Evolutionary conservation across 2,113 vertebrate genomes (phyloP), one percentile per base, ranked within the genome.

Genomic region (Arothron firmamentum): DNA sequence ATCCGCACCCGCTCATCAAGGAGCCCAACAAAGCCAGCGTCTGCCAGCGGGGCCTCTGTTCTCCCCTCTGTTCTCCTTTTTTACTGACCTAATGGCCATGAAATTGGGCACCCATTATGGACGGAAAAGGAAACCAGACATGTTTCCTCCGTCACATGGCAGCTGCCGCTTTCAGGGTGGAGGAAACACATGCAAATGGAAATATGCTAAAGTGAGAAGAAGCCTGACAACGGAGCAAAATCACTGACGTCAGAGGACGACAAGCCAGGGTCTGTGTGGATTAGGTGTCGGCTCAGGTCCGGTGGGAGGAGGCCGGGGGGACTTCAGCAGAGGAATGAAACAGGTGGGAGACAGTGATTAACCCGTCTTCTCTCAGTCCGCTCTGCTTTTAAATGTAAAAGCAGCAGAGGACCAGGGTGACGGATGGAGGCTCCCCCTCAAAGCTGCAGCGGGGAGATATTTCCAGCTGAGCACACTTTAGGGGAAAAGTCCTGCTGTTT

Each of bases 41-140:
- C 34, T 10, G 9, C 11, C 34, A 38, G 34, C 34, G 6, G 25
- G 25, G 25, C 25, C 70, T 41, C 20, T 21, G 31, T 60, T 45
- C 60, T 68, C 48, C 74, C 41, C 80, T 16, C n/a, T n/a, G n/a
- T n/a, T 56, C 58, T 75, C n/a, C n/a, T n/a, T n/a, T 78, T 85
- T 80, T 80, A 78, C 58, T 70, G 81, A 72, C 49, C 64, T 75
- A 74, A 83, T 73, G 84, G 72, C 64, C 80, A 68, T 85, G 77
- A 86, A 87, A 88, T 85, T 84, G 68, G 63, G 84, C 65, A 59
- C 72, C 59, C 46, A 5, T 20, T 23, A 25, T 79, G 65, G 66
- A 56, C 50, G 70, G 49, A 83, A 70, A 48, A 61, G 59, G 60
- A 65, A 63, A 75, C 81, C 71, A 65, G 77, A 72, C 57, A 48